Evolutionary conservation across 2,113 vertebrate genomes (phyloP).

Genomic region (Poeciliopsis retropinna): DNA sequence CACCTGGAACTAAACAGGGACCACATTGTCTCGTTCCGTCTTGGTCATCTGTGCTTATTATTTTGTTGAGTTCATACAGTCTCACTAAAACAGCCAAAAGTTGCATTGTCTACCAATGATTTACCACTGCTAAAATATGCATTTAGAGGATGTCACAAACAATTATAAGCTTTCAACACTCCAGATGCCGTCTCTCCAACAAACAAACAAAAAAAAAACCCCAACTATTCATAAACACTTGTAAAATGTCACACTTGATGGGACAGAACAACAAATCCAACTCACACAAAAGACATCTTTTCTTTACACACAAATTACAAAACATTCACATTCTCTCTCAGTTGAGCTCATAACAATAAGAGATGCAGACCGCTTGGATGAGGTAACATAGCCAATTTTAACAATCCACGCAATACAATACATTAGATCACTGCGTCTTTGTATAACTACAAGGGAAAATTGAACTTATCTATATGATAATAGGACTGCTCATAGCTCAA

Average conservation of each 20-base stretch:
- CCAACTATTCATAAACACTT: too few species aligned
- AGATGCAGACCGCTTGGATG: conserved; percentile 39
- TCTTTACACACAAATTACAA: not conserved
- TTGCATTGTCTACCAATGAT: not conserved
- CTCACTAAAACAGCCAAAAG: conserved; percentile 31
- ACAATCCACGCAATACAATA: conserved; percentile 55
- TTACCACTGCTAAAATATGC: not conserved
- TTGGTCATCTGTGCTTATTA: conserved; percentile 36
- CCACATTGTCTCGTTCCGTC: conserved; percentile 53
- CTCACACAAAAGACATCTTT: not conserved
- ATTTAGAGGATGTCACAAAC: not conserved
- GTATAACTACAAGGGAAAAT: conserved; percentile 65
- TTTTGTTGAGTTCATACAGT: conserved; percentile 31
- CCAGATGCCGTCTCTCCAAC: not conserved
- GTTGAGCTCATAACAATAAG: conserved; percentile 34
- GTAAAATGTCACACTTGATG: too few species aligned
- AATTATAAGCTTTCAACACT: not conserved
- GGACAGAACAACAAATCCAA: not conserved
- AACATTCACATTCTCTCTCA: conserved; percentile 6
- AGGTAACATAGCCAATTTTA: conserved; percentile 55
- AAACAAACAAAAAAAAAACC: not conserved
- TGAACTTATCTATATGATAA: conserved; percentile 81
- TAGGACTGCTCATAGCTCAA: conserved; percentile 64
- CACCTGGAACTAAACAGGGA: conserved; percentile 42
- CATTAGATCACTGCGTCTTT: conserved; percentile 55